Evolutionary conservation across 2,113 vertebrate genomes (phyloP).

Genomic region (Chionodraco myersi): DNA sequence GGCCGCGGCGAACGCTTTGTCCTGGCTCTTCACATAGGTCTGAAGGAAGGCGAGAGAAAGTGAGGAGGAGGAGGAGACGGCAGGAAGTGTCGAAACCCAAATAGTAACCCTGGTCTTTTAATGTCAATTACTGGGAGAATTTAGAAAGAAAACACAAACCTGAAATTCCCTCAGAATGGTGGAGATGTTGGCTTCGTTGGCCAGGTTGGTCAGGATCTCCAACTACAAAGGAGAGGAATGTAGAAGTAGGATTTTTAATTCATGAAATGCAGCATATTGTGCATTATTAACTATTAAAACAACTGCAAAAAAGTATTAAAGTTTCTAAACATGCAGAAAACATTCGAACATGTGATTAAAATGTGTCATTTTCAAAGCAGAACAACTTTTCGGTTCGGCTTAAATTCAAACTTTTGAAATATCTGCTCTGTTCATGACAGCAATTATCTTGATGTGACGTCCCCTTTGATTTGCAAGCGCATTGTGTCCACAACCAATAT

Average conservation of each 20-base stretch:
- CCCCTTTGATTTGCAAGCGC: background rate
- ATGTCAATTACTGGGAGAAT: background rate
- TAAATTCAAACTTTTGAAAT: too few species aligned
- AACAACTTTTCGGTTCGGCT: too few species aligned
- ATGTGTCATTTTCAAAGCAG: too few species aligned
- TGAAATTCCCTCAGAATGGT: constrained; percentile 97
- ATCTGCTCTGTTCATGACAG: too few species aligned
- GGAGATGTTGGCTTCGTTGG: constrained; percentile 96
- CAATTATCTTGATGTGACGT: too few species aligned
- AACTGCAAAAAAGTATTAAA: too few species aligned
- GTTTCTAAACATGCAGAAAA: too few species aligned
- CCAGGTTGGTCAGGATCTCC: constrained; percentile 97
- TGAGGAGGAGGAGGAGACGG: background rate
- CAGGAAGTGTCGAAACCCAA: background rate
- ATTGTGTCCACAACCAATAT: background rate
- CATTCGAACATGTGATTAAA: too few species aligned
- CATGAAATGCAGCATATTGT: too few species aligned
- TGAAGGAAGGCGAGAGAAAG: constrained; percentile 62
- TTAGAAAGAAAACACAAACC: constrained; percentile 71
- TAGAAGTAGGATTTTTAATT: too few species aligned
- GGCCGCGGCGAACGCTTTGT: constrained; percentile 95
- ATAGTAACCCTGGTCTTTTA: background rate
- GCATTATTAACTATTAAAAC: too few species aligned
- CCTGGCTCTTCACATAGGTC: constrained; percentile 98
- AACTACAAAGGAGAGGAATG: constrained; percentile 79